A percentile compares a stretch with the other conserved stretches of the same genome.
Conservation (phyloP, 2,113 vertebrate genomes). For the Empidonax traillii region DNA sequence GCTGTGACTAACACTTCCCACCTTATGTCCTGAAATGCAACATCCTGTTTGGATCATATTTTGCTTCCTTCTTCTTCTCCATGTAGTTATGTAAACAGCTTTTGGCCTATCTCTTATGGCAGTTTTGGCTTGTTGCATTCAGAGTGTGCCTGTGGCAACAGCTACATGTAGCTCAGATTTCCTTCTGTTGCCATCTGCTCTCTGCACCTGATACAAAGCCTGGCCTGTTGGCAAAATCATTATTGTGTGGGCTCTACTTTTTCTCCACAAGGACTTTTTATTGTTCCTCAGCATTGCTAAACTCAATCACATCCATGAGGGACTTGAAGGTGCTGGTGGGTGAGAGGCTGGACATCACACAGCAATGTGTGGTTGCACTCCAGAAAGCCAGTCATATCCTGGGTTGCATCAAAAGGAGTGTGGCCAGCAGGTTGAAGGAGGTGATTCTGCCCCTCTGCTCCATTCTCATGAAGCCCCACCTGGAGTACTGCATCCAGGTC, state of each 20-base stretch:
- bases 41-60: slow-evolving; percentile 1
- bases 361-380: not conserved
- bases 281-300: not conserved
- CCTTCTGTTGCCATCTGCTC: slow-evolving; percentile 10
- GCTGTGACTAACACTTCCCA: slow-evolving; percentile 61
- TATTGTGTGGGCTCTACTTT: not conserved
- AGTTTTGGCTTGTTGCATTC: not conserved
- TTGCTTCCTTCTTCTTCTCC: slow-evolving; percentile 12
- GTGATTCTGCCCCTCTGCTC: not conserved
- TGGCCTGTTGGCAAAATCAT: not conserved
- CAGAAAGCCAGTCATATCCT: not conserved
- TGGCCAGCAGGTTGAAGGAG: not conserved
- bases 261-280: not conserved
- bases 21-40: slow-evolving; percentile 44
- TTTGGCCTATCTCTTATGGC: not conserved
- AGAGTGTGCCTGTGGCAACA: not conserved
- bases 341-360: not conserved
- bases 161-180: not conserved
- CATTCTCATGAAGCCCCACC: fast-evolving
- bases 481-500: not conserved
- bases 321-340: not conserved
- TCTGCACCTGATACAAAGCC: slow-evolving; percentile 5
- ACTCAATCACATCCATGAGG: not conserved
- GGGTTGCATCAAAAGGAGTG: not conserved
- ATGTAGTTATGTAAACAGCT: not conserved